These are phyloP conservation scores for Drosophila imparisetae DNA, from an alignment of 2,888 invertebrate genomes.

Conservation along the genomic window DNA sequence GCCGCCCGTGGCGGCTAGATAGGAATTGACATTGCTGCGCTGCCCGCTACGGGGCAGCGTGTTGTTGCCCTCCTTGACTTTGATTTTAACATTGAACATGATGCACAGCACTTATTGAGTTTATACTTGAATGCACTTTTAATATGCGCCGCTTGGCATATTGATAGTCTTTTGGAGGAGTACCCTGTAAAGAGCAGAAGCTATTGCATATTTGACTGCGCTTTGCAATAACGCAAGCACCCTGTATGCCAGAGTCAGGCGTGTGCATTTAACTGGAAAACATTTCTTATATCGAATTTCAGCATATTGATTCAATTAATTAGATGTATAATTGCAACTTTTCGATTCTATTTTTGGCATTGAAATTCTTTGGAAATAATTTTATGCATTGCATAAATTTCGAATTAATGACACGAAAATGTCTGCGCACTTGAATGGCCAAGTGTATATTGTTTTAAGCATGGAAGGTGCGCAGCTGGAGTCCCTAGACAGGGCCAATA, in stretches of 20 bases:
- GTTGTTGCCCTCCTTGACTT: slow-evolving; percentile 85
- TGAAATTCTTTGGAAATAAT: slow-evolving; percentile 10
- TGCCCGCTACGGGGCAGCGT: slow-evolving; percentile 82
- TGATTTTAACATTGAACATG: slow-evolving; percentile 85
- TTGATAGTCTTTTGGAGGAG: slow-evolving; percentile 18
- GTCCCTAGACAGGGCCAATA: slow-evolving; percentile 35
- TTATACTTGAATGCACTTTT: slow-evolving; percentile 65
- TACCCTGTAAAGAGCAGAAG: slow-evolving; percentile 44
- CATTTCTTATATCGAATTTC: slow-evolving; percentile 37
- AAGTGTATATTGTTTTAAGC: slow-evolving; percentile 15
- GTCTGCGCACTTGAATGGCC: slow-evolving; percentile 56
- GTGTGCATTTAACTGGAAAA: slow-evolving; percentile 54
- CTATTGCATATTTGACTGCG: slow-evolving; percentile 51
- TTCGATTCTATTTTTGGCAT: slow-evolving; percentile 8
- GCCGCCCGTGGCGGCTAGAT: slow-evolving; percentile 9
- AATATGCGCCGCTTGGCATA: slow-evolving; percentile 61
- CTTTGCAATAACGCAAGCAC: slow-evolving; percentile 38
- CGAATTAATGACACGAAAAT: slow-evolving; percentile 59
- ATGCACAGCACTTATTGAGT: slow-evolving; percentile 28
- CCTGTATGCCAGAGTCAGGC: slow-evolving; percentile 15
- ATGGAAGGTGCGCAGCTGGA: slow-evolving; percentile 39
- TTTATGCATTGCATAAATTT: slow-evolving; percentile 67
- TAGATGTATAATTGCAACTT: slow-evolving; percentile 23
- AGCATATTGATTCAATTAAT: slow-evolving; percentile 19
- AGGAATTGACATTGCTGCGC: slow-evolving; percentile 49